Evolutionary conservation across 2,797 vertebrate species (phyloP), one percentile per base, ranked within the genome.

Genomic region (Petrocephalus sullivani): DNA sequence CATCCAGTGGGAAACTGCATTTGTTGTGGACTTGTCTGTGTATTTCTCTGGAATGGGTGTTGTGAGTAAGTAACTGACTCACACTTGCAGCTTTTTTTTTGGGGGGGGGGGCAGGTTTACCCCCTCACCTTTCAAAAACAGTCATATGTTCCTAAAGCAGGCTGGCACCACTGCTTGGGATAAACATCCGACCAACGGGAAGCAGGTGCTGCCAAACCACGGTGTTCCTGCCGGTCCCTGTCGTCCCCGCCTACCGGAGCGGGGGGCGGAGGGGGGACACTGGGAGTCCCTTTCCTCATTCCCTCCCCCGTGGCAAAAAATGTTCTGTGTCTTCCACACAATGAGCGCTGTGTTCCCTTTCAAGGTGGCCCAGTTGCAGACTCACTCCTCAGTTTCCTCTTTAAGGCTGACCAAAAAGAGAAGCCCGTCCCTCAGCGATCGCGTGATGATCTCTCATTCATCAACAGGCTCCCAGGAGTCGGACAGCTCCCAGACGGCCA

Each of bases 401-500:
- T 33, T 78, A 6, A 78, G 33, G 4, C 16, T 21, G 4, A 7
- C 28, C 61, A 67, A 23, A 67, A 67, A 28, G 14, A 10, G 10
- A 12, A 5, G 64, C 64, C 28, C 28, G 4, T 0, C 84, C 14
- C 23, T 8, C 16, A 0, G 49, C 81, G 4, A 14, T 28, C 46
- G 46, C 51, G 8, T 82, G 41, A 46, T 14, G 19, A n/a, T 28
- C 16, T 58, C 75, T 88, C 87, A 91, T 95, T 90, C 95, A 64
- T 91, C 91, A 92, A 90, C 93, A 99, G 98, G 98, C 93, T 99
- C 98, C 94, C 98, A 99, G 94, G 98, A 99, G 95, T 99, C 98
- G 0, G 98, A 99, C 93, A 99, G 98, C 90, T 99, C 98, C 53
- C 98, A 99, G 93, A 99, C 98, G 28, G 98, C 98, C 92, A 99